Percentiles rank a stretch among this genome's conserved stretches.
These are phyloP conservation scores for Ptiloglossa arizonensis DNA, from an alignment of 1,140 invertebrate genomes.

Conservation along the genomic window DNA sequence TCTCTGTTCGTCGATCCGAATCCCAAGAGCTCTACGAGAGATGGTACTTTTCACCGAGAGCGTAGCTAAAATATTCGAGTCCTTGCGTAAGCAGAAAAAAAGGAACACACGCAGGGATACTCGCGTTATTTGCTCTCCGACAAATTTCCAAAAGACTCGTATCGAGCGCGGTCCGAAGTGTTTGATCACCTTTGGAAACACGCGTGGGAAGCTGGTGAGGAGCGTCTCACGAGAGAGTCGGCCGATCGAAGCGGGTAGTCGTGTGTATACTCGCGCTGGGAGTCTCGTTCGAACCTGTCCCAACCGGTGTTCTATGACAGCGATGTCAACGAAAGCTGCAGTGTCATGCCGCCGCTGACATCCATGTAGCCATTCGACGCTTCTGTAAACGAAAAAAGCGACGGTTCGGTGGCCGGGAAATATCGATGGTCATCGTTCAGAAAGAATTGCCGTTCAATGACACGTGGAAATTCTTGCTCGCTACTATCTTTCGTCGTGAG, in stretches of 20 bases:
- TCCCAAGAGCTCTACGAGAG: too few species aligned
- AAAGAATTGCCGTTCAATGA: slow-evolving; percentile 44
- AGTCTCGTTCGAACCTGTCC: slow-evolving; percentile 37
- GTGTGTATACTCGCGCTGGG: slow-evolving; percentile 44
- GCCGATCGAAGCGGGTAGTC: slow-evolving; percentile 39
- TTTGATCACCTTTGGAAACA: slow-evolving; percentile 67
- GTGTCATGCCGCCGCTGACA: slow-evolving; percentile 58
- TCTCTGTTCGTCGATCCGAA: too few species aligned
- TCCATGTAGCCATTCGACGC: slow-evolving; percentile 39
- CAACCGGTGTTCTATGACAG: slow-evolving; percentile 36
- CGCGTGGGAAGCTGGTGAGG: slow-evolving; percentile 55
- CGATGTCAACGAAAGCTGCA: slow-evolving; percentile 58
- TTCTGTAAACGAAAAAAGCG: slow-evolving; percentile 55
- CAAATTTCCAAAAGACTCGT: slow-evolving; percentile 51
- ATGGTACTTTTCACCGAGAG: too few species aligned
- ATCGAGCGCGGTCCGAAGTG: slow-evolving; percentile 61
- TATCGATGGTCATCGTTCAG: slow-evolving; percentile 49
- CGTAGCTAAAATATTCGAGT: not conserved
- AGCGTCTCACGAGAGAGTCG: slow-evolving; percentile 47
- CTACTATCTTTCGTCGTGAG: not conserved
- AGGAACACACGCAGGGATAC: too few species aligned
- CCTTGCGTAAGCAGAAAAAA: not conserved
- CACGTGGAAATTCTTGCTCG: slow-evolving; percentile 38
- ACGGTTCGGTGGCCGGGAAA: slow-evolving; percentile 30
- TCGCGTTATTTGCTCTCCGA: slow-evolving; percentile 24